A percentile compares a stretch with the other conserved stretches of the same genome.
Conservation (phyloP, 64 coral and sea anemone genomes). For the Astreopora myriophthalma region DNA sequence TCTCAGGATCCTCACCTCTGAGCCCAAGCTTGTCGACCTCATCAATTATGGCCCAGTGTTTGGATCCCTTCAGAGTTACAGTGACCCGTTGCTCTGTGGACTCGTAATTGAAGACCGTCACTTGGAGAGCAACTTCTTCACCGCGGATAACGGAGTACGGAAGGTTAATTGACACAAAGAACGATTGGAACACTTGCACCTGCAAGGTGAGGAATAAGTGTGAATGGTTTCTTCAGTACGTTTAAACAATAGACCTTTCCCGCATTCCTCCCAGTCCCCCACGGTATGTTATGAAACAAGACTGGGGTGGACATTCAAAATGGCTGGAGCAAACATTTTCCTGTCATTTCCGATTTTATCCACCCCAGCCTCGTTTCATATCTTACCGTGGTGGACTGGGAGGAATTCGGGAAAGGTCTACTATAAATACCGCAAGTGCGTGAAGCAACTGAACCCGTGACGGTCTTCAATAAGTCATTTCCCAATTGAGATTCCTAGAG, state of each 20-base stretch:
- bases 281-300: too few relatives aligned
- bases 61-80: slow-evolving; percentile 71
- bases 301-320: too few relatives aligned
- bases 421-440: too few relatives aligned
- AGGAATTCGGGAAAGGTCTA: too few relatives aligned
- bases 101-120: slow-evolving; percentile 88
- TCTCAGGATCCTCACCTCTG: neutral
- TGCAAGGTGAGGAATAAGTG: neutral
- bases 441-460: too few relatives aligned
- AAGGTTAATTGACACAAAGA: slow-evolving; percentile 91
- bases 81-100: slow-evolving; percentile 66
- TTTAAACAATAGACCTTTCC: neutral
- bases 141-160: slow-evolving; percentile 97
- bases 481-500: too few relatives aligned
- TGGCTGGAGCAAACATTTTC: too few relatives aligned
- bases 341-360: too few relatives aligned
- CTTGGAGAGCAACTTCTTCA: slow-evolving; percentile 89
- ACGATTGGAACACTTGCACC: slow-evolving; percentile 94
- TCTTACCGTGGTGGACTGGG: too few relatives aligned
- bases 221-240: neutral
- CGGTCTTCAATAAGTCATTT: too few relatives aligned
- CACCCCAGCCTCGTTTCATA: too few relatives aligned
- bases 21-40: slow-evolving; percentile 27
- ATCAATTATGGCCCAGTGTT: slow-evolving; percentile 63
- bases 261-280: too few relatives aligned